Evolutionary conservation across 92 coral and sea anemone species (phyloP).

Genomic region (Porites lobata): DNA sequence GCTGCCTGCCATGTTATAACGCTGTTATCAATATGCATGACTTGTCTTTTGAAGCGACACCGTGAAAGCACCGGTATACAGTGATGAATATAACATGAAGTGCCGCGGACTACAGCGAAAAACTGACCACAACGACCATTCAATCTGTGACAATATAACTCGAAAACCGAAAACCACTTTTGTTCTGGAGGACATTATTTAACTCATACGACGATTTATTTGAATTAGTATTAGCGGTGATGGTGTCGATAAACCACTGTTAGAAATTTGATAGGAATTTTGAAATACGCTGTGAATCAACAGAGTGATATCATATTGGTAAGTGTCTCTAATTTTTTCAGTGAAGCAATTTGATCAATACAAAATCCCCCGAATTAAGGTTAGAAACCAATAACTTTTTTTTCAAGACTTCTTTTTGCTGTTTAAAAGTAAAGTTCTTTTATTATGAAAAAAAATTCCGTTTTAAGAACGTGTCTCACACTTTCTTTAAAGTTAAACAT

Average conservation of each 20-base stretch:
- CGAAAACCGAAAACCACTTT: conserved; percentile 19
- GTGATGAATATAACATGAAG: conserved; percentile 54
- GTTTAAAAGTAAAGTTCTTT: neutral
- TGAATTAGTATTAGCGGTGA: conserved; percentile 1
- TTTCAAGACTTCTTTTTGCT: too few relatives aligned
- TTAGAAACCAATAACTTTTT: too few relatives aligned
- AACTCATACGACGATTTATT: too few relatives aligned
- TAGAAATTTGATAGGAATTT: conserved; percentile 18
- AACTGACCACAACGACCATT: neutral
- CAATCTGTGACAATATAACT: conserved; percentile 25
- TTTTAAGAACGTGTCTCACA: neutral
- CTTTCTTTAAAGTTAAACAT: neutral
- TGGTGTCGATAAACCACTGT: neutral
- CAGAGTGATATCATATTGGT: conserved; percentile 1
- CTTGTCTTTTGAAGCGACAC: conserved; percentile 32
- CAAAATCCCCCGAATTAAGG: too few relatives aligned
- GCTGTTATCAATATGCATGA: conserved; percentile 51
- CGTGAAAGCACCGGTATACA: conserved; percentile 51
- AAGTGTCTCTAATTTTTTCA: neutral
- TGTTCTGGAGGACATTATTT: neutral
- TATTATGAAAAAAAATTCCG: neutral
- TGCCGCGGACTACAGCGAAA: conserved; percentile 14
- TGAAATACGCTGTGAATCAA: conserved; percentile 41
- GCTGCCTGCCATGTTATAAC: conserved; percentile 6
- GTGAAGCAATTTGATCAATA: neutral